Evolutionary conservation across 2,113 vertebrate species (phyloP).

Genomic region (Eudyptes chrysolophus): DNA sequence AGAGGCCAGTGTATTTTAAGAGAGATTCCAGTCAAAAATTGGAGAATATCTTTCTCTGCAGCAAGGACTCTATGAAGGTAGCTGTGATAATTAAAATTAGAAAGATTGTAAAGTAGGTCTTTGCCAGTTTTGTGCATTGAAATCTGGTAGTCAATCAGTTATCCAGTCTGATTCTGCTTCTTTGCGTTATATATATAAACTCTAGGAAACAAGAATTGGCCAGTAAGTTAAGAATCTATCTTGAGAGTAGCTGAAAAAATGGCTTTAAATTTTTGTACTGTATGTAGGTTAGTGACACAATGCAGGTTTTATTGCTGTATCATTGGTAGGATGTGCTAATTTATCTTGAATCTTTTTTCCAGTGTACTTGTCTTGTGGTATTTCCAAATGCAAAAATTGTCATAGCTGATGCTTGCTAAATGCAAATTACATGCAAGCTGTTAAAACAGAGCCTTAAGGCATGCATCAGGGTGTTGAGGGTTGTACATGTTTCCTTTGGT

Average conservation of each 20-base stretch:
- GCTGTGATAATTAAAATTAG: neutral
- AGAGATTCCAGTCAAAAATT: neutral
- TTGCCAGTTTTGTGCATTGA: neutral
- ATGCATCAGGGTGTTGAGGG: neutral
- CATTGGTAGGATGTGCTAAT: neutral
- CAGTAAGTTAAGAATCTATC: neutral
- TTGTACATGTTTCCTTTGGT: neutral
- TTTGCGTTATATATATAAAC: neutral
- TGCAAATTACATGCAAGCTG: neutral
- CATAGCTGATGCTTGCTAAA: neutral
- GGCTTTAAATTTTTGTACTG: neutral
- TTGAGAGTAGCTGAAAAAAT: neutral
- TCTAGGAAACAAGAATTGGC: neutral
- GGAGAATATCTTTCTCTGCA: neutral
- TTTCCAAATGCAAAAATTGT: neutral
- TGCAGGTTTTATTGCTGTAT: neutral
- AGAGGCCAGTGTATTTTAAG: neutral
- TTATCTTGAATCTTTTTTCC: neutral
- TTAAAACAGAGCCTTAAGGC: conserved; percentile 35
- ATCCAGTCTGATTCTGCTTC: neutral
- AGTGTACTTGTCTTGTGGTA: neutral
- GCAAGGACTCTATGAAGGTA: neutral
- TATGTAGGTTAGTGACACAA: neutral
- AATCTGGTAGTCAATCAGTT: neutral
- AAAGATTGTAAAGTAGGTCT: neutral